Percentiles rank a stretch among this genome's conserved stretches.
Evolutionary conservation across 2,888 invertebrate genomes (phyloP).

Genomic region (Ecdyonurus torrentis): DNA sequence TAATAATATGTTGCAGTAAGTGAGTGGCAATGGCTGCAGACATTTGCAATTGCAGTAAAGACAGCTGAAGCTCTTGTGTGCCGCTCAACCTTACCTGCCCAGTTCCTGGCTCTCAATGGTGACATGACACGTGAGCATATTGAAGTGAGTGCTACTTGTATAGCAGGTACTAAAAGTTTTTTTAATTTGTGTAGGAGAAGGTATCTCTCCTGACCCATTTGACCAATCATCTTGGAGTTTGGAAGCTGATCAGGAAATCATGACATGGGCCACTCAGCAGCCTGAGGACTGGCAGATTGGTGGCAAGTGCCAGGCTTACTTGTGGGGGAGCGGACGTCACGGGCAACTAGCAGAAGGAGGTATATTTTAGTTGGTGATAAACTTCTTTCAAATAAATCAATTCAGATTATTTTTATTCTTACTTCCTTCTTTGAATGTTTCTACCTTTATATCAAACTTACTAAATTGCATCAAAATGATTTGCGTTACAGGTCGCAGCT

Average conservation of each 20-base stretch:
- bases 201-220: constrained; percentile 18
- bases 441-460: background rate
- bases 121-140: constrained; percentile 11
- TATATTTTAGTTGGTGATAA: too few relatives aligned
- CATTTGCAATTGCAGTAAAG: constrained; percentile 33
- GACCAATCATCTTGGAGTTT: constrained; percentile 36
- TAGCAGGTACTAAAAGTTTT: background rate
- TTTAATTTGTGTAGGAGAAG: constrained; percentile 10
- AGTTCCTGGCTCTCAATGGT: constrained; percentile 20
- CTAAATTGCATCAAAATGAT: background rate
- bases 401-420: too few relatives aligned
- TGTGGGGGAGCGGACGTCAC: constrained; percentile 45
- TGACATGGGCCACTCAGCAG: constrained; percentile 38
- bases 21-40: constrained; percentile 40
- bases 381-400: too few relatives aligned
- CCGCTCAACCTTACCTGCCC: constrained; percentile 29
- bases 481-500: constrained; percentile 21
- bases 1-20: constrained; percentile 21
- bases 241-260: constrained; percentile 40
- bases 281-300: constrained; percentile 49
- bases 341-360: constrained; percentile 42
- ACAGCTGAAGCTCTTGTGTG: constrained; percentile 36
- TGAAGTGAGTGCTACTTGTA: background rate
- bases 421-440: too few relatives aligned
- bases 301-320: constrained; percentile 38